Conservation (phyloP, 1,140 invertebrate species). For the Drosophila pandora region DNA sequence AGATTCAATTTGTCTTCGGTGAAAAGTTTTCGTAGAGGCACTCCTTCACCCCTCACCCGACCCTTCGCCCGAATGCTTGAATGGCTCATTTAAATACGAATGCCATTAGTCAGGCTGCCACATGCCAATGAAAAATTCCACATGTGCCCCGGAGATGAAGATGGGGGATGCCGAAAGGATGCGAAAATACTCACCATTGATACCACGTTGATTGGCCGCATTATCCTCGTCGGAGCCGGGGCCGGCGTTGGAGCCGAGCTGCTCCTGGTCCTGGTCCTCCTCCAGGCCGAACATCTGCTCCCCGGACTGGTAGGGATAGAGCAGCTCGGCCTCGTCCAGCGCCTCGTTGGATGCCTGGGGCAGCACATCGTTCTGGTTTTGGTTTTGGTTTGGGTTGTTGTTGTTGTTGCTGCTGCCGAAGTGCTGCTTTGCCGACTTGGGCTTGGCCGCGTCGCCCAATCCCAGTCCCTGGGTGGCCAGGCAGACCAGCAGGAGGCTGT, state of each 20-base stretch:
- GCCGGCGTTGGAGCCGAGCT: slow-evolving; percentile 46
- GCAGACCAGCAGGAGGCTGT: slow-evolving; percentile 55
- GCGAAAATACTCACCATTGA: slow-evolving; percentile 71
- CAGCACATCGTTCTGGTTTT: slow-evolving; percentile 65
- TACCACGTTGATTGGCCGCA: slow-evolving; percentile 66
- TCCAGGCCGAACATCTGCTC: slow-evolving; percentile 76
- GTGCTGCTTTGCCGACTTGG: slow-evolving; percentile 76
- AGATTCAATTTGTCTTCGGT: slow-evolving; percentile 57
- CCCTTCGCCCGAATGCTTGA: slow-evolving; percentile 4
- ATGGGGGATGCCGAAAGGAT: background rate
- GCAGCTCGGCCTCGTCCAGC: slow-evolving; percentile 66
- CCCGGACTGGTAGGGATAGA: slow-evolving; percentile 66
- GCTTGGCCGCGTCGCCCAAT: slow-evolving; percentile 61
- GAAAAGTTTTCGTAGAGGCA: slow-evolving; percentile 8
- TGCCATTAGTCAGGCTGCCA: slow-evolving; percentile 62
- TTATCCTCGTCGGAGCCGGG: slow-evolving; percentile 66
- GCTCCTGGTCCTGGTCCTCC: slow-evolving; percentile 53
- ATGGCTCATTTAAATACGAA: slow-evolving; percentile 68
- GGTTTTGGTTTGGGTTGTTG: slow-evolving; percentile 48
- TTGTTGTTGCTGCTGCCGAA: slow-evolving; percentile 34
- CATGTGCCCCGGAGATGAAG: slow-evolving; percentile 20
- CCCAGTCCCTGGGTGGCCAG: slow-evolving; percentile 59
- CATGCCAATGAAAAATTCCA: slow-evolving; percentile 47
- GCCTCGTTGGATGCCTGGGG: slow-evolving; percentile 73
- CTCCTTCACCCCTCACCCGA: background rate